Evolutionary conservation across 2,113 vertebrate species (phyloP).

Genomic region (Pandion haliaetus): DNA sequence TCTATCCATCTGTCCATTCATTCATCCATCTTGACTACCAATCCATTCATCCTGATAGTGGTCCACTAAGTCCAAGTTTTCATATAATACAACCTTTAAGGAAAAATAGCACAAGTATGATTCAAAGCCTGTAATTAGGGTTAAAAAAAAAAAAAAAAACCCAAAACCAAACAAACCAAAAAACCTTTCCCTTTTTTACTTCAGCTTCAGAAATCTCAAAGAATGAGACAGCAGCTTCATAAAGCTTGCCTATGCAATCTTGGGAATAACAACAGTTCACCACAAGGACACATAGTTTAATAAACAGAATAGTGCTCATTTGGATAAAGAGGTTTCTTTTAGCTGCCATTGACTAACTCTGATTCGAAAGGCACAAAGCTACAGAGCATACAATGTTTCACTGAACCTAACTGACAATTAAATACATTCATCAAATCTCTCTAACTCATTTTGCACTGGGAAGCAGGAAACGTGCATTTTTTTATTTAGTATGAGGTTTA

Average conservation of each 20-base stretch:
- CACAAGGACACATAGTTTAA: background rate
- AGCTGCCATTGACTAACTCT: background rate
- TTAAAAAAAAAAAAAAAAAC: background rate
- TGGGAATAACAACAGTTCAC: background rate
- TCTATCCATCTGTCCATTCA: background rate
- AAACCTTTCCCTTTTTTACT: background rate
- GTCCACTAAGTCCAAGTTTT: background rate
- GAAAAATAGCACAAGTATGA: background rate
- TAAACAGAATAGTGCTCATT: background rate
- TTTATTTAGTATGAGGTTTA: background rate
- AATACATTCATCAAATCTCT: background rate
- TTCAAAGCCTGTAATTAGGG: background rate
- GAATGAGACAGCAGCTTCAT: background rate
- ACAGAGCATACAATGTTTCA: background rate
- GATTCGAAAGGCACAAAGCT: background rate
- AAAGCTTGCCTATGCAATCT: background rate
- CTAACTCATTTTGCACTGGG: background rate
- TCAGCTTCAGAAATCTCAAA: background rate
- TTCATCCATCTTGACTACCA: background rate
- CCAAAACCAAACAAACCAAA: no score
- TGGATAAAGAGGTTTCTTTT: background rate
- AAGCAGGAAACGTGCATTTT: background rate
- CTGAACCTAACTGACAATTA: background rate
- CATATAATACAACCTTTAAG: accelerated
- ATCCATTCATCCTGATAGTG: background rate